phyloP scores from a whole-genome alignment of 2,888 invertebrate species.

The Nymphalis c-album region DNA sequence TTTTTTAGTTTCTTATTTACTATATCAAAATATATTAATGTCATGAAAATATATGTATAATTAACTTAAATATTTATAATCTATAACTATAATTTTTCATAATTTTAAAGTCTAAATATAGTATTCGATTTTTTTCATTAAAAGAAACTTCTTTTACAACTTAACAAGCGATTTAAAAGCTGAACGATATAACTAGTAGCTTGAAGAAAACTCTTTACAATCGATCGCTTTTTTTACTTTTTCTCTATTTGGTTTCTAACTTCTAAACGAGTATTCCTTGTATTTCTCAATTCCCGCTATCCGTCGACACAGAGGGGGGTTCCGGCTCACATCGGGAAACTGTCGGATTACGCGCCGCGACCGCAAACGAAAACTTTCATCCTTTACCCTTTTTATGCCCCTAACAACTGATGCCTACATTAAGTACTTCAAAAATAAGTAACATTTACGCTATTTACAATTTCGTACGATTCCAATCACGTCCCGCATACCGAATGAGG shows the following conservation, averaged over 20 bases:
- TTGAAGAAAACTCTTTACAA: constrained; percentile 11
- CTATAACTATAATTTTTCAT: too few relatives aligned
- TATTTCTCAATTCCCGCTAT: constrained; percentile 32
- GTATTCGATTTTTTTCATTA: background rate
- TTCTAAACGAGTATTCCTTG: constrained; percentile 38
- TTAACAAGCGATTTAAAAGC: background rate
- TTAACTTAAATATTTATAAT: too few relatives aligned
- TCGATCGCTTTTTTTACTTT: constrained; percentile 18
- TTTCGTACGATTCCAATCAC: constrained; percentile 34
- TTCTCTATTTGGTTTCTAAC: constrained; percentile 35
- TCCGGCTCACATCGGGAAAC: constrained; percentile 45
- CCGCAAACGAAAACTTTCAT: constrained; percentile 59
- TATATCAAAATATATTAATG: background rate
- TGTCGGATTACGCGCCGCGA: constrained; percentile 55
- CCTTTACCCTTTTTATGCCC: constrained; percentile 52
- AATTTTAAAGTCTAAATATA: background rate
- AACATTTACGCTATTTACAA: constrained; percentile 43
- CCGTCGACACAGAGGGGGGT: constrained; percentile 37
- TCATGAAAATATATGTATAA: too few relatives aligned
- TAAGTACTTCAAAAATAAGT: constrained; percentile 39
- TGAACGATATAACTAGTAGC: too few relatives aligned
- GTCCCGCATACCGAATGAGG: constrained; percentile 43
- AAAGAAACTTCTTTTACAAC: background rate
- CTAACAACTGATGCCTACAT: constrained; percentile 46
- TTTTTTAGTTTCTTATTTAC: background rate